Conservation (phyloP, 2,113 vertebrate species). For the Poicephalus gulielmi region DNA sequence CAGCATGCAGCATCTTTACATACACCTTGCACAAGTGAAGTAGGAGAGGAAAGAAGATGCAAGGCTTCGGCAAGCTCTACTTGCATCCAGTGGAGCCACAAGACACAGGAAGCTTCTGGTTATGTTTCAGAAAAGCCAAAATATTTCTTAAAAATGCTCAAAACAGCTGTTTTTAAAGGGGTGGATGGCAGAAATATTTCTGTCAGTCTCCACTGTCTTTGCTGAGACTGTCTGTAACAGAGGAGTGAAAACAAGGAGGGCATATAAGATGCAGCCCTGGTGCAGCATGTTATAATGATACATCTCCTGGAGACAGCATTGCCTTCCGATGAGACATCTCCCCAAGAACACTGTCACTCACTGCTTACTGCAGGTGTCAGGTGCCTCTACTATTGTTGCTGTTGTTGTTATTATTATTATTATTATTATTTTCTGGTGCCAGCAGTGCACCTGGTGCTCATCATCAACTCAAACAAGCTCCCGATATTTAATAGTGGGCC, state of each 20-base stretch:
- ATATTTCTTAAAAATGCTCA: neutral
- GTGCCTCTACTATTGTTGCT: conserved; percentile 22
- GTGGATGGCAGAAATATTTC: neutral
- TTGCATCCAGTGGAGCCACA: neutral
- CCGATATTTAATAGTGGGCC: conserved; percentile 47
- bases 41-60: neutral
- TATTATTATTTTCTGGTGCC: neutral
- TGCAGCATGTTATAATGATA: neutral
- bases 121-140: neutral
- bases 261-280: neutral
- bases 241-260: neutral
- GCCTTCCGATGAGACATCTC: neutral
- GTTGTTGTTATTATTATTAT: conserved; percentile 22
- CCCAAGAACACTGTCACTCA: conserved; percentile 53
- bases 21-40: neutral
- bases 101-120: neutral
- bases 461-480: conserved; percentile 43
- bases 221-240: neutral
- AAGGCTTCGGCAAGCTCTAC: neutral
- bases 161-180: neutral
- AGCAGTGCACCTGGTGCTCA: conserved; percentile 30
- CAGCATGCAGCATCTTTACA: neutral
- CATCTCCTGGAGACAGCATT: neutral
- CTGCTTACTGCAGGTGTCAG: conserved; percentile 41
- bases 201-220: neutral